Evolutionary conservation across 2,888 invertebrate species (phyloP).

Genomic region (Panorpa germanica): DNA sequence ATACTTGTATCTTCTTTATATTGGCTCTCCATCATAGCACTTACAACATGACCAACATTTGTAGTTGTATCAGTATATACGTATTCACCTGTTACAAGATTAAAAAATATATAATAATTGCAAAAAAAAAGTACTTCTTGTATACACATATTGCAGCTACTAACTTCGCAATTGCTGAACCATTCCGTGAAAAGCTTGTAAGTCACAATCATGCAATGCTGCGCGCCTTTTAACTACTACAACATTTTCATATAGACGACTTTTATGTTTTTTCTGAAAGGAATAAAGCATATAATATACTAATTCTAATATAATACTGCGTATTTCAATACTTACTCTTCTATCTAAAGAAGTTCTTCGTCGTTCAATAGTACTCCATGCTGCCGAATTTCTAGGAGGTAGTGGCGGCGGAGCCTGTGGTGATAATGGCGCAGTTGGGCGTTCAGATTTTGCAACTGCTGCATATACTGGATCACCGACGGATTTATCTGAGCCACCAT

Average conservation of each 20-base stretch:
- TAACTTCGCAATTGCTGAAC: conserved; percentile 59
- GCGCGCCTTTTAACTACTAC: conserved; percentile 41
- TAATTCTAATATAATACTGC: no score
- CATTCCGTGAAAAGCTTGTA: conserved; percentile 68
- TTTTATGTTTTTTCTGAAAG: no score
- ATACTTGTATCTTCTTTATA: conserved; percentile 67
- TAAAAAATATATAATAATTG: conserved; percentile 9
- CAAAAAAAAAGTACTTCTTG: neutral
- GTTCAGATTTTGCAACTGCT: conserved; percentile 39
- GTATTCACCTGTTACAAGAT: conserved; percentile 39
- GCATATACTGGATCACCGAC: conserved; percentile 48
- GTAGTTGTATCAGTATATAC: conserved; percentile 52
- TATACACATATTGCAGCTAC: conserved; percentile 16
- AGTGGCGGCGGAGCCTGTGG: conserved; percentile 37
- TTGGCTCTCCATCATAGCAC: conserved; percentile 65
- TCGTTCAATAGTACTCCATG: conserved; percentile 29
- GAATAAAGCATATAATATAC: no score
- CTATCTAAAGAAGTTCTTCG: conserved; percentile 23
- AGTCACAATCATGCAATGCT: conserved; percentile 57
- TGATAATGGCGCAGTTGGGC: conserved; percentile 24
- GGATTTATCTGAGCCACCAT: conserved; percentile 38
- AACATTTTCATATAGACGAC: conserved; percentile 58
- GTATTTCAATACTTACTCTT: conserved; percentile 18
- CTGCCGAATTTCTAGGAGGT: conserved; percentile 35
- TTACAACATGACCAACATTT: conserved; percentile 78